Base-by-base conservation (phyloP, 1,140 invertebrate species). In the Trichoplusia ni region DNA sequence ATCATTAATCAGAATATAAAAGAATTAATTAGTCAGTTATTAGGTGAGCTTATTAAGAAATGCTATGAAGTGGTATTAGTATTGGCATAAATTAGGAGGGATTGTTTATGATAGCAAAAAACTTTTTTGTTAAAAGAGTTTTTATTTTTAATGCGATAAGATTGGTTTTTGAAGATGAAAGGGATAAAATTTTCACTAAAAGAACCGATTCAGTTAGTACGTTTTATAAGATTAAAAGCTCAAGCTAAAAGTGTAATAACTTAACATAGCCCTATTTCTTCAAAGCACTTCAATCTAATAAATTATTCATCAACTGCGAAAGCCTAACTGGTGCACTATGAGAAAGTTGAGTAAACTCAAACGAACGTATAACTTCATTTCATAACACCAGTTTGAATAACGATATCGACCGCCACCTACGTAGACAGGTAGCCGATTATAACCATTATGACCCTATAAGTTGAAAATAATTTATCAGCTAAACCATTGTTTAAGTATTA, bases 371-470 rank as follows among this genome's bases (percentile, higher is more conserved):
- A 58, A 23, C n/a, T 25, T 47, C 44, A 61, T 61, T 67, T 67
- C 58, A 65, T 58, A 58, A 58, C 23, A 58, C 37, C 14, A 27
- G 27, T 58, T 58, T 37, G 44, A 37, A 42, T 58, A 58, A 29
- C 54, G 54, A 42, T 42, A 58, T 58, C 54, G 38, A 58, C 14
- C 7, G 54, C 37, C 23, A 58, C 37, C 54, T 58, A 31, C 38
- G 37, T 29, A 73, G 67, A 65, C 67, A 47, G 62, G 53, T 63
- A 65, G 2, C 13, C 44, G 44, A 47, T 47, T 47, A 47, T 47
- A 25, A 47, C 44, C 11, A 58, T 76, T 71, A 70, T 68, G 65
- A 62, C 77, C 74, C 64, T 79, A 77, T 79, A 79, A 76, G 77
- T 71, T 66, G 56, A 73, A 76, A 71, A 79, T 79, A 76, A 77